Evolutionary conservation across 2,113 vertebrate species (phyloP), one percentile per base, ranked within the genome.

Genomic region (Catharus fuscescens): DNA sequence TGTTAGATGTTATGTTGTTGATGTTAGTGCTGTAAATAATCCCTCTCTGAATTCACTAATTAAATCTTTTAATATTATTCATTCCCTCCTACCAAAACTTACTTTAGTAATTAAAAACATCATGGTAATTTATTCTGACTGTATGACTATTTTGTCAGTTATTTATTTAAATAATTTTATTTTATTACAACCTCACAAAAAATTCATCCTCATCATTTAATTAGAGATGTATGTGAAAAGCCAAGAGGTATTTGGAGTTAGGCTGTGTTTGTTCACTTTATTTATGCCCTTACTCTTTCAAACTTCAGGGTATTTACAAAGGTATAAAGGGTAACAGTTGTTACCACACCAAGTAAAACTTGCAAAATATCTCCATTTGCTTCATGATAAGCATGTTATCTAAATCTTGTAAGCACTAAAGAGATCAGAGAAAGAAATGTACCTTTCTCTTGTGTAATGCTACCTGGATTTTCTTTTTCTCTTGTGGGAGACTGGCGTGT

Each of bases 361-460:
- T 96, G 91, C 96, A 94, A 96, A 97, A 97, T 90, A 93, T 72
- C 94, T 93, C 66, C 36, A 0, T 93, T 94, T 95, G 53, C 78
- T 78, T 93, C 94, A 83, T 62, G 95, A 96, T 96, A 97, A 96
- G 92, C 80, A 45, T 2, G 57, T 91, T 96, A 93, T 97, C 97
- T 97, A 86, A 76, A 93, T 91, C 92, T 81, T 95, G 86, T 80
- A 77, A 94, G 89, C 79, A 91, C 90, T 93, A 97, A 92, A 94
- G 82, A 66, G 89, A 94, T 93, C 90, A 88, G 80, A 95, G 95
- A 92, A 97, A 96, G 96, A 97, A 96, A 96, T 92, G 84, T 92
- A 96, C 92, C 94, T 97, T 97, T 96, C 92, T 96, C 87, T 95
- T 97, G 94, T 94, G 95, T 96, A 97, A 96, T 59, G 87, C 21